A percentile compares a stretch with the other conserved stretches of the same genome.
phyloP scores from a whole-genome alignment of 1,140 invertebrate species.

The Arion vulgaris region DNA sequence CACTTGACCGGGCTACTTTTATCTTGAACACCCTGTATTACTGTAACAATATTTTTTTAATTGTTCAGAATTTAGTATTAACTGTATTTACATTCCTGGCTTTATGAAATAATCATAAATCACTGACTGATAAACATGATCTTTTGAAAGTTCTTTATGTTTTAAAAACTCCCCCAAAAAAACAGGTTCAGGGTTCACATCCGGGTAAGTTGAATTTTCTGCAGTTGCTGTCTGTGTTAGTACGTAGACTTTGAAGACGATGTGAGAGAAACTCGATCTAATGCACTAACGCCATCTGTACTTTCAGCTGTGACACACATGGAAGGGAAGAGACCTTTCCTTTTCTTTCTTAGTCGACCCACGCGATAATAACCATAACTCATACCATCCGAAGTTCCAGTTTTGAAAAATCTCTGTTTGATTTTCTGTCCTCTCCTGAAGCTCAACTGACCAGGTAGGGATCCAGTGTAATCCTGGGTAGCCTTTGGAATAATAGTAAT shows the following conservation, averaged over 20 bases:
- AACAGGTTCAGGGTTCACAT: too few relatives aligned
- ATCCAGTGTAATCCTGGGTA: slow-evolving; percentile 1
- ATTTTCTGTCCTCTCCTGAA: slow-evolving; percentile 13
- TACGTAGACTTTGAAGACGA: not conserved
- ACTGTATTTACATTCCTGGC: too few relatives aligned
- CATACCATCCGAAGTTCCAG: not conserved
- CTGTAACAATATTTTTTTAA: too few relatives aligned
- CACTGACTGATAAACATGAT: too few relatives aligned
- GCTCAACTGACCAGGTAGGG: slow-evolving; percentile 9
- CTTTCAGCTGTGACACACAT: not conserved
- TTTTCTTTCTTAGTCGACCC: slow-evolving; percentile 6
- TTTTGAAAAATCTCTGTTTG: not conserved
- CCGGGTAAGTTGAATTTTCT: too few relatives aligned
- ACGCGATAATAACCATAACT: slow-evolving; percentile 12
- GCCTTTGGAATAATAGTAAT: not conserved
- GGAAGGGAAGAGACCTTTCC: slow-evolving; percentile 10
- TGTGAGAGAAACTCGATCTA: not conserved
- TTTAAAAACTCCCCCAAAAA: too few relatives aligned
- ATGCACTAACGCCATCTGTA: not conserved
- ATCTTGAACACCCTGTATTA: too few relatives aligned
- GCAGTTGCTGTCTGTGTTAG: not conserved
- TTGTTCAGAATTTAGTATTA: too few relatives aligned
- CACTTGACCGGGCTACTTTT: too few relatives aligned
- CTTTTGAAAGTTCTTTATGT: too few relatives aligned
- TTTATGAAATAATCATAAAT: too few relatives aligned